Evolutionary conservation across 1,140 invertebrate genomes (phyloP), one percentile per base, ranked within the genome.

Genomic region (Ruditapes philippinarum): DNA sequence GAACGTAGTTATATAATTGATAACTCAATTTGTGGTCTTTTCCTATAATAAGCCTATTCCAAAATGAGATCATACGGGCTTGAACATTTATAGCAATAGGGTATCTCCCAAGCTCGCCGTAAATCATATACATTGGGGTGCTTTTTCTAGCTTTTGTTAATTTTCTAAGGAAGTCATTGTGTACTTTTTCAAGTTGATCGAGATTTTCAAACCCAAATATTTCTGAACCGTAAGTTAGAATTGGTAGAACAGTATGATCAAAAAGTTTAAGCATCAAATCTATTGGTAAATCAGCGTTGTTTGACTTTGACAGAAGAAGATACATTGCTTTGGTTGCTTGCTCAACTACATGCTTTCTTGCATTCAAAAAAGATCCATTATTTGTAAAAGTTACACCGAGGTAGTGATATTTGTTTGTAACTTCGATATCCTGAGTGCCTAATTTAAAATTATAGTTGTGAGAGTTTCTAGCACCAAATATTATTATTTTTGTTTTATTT

Each of bases 311-410:
- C 11, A 79, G 51, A 28, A 79, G 74, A 9, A 79, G 40, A 42
- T 79, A 42, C 57, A 68, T 68, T n/a, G 80, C 80, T 31, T 83
- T 83, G 12, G 19, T 83, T 65, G 80, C 38, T 54, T 79, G 74
- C 31, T 79, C 74, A 22, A 28, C 74, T 14, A 79, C 31, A 79
- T 79, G 74, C 17, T 79, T 79, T 45, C 74, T 36, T 79, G 74
- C 74, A 9, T 79, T 79, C 9, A 79, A 33, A 31, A 79, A 79
- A 19, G 74, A 79, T 31, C 74, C 74, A 54, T 51, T 79, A 33
- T 33, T 79, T 28, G 74, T 33, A 12, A 79, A 79, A 17, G 74
- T 79, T 7, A 79, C 5, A 79, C 74, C 49, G 22, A 79, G 42
- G 28, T 79, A 79, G 49, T 79, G 74, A 49, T 79, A 79, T 22